Percentiles rank a stretch among this genome's conserved stretches.
Conservation (phyloP, 2,113 vertebrate species). For the Sardina pilchardus region DNA sequence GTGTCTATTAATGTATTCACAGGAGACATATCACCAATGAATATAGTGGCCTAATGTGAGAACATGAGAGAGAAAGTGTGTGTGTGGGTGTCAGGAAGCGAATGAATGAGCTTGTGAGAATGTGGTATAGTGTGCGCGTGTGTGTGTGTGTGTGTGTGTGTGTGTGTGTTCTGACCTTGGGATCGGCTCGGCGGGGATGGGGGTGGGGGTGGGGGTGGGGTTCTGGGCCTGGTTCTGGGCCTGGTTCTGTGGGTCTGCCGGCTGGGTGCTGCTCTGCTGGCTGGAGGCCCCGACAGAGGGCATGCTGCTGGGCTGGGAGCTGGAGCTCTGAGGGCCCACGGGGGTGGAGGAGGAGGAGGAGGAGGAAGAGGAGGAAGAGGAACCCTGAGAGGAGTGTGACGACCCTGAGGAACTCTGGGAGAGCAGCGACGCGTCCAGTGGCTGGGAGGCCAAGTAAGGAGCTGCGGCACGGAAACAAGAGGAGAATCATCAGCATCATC, state of each 20-base stretch:
- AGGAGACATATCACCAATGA: too few species aligned
- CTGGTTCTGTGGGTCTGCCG: slow-evolving; percentile 56
- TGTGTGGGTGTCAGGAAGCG: background rate
- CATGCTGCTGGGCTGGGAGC: slow-evolving; percentile 83
- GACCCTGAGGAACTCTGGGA: slow-evolving; percentile 80
- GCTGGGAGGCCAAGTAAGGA: slow-evolving; percentile 91
- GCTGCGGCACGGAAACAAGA: slow-evolving; percentile 68
- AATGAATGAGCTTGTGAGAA: background rate
- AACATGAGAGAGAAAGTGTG: slow-evolving; percentile 25
- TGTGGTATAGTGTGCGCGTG: background rate
- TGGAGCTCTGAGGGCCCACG: slow-evolving; percentile 73
- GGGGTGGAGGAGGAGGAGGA: slow-evolving; percentile 77
- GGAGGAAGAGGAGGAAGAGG: slow-evolving; percentile 69
- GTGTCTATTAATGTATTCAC: too few species aligned
- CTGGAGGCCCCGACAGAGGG: slow-evolving; percentile 79
- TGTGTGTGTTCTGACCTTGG: slow-evolving; percentile 79
- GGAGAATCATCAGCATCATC: background rate
- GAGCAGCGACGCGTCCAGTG: slow-evolving; percentile 88
- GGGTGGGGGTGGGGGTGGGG: slow-evolving; percentile 69
- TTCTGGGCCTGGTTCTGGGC: too few species aligned
- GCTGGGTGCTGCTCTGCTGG: slow-evolving; percentile 75
- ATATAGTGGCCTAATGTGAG: background rate
- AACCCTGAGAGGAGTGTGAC: slow-evolving; percentile 64
- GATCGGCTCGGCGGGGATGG: slow-evolving; percentile 78
- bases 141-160: background rate